Evolutionary conservation across 2,888 invertebrate genomes (phyloP), one percentile per base, ranked within the genome.

Genomic region (Hypsopygia costalis): DNA sequence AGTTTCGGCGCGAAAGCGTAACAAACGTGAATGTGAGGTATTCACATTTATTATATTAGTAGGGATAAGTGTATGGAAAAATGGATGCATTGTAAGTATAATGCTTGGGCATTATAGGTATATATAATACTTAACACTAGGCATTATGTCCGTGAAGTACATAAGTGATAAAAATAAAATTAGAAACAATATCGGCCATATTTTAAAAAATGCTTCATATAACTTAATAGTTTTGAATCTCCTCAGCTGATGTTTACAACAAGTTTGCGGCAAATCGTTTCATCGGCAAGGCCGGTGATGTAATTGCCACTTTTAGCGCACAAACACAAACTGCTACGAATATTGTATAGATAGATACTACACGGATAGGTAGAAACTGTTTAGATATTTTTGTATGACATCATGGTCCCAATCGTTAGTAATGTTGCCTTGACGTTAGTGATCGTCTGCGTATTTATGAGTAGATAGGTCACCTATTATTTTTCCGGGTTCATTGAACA

Each of bases 301-400:
- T 87, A 87, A 88, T 83, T 78, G 75, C 81, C 71, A 65, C 52
- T 75, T 87, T 85, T 85, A 85, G 80, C 80, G 60, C 59, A 62
- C 57, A 67, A 77, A 75, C 76, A 72, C 60, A 65, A 72, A 57
- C 61, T 58, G 69, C 62, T 62, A 58, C 56, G 61, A 65, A 55
- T 59, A 33, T 34, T 38, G 36, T 40, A 34, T 34, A 11, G 25
- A 37, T 38, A 40, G 36, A 36, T 36, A 43, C 36, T 54, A 45
- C 40, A 43, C 50, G 49, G 56, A 50, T 47, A 52, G 43, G 41
- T 43, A 11, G 36, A 41, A 53, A 50, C 45, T 62, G 62, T 75
- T 71, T 70, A 62, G 59, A 66, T 76, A 63, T 74, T 73, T 74
- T 69, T 61, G 58, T 55, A 76, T 83, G 81, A 82, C 81, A 83